A percentile compares a stretch with the other conserved stretches of the same genome.
These are phyloP conservation scores for Bubo bubo DNA, from an alignment of 2,113 vertebrate species.

Conservation along the genomic window DNA sequence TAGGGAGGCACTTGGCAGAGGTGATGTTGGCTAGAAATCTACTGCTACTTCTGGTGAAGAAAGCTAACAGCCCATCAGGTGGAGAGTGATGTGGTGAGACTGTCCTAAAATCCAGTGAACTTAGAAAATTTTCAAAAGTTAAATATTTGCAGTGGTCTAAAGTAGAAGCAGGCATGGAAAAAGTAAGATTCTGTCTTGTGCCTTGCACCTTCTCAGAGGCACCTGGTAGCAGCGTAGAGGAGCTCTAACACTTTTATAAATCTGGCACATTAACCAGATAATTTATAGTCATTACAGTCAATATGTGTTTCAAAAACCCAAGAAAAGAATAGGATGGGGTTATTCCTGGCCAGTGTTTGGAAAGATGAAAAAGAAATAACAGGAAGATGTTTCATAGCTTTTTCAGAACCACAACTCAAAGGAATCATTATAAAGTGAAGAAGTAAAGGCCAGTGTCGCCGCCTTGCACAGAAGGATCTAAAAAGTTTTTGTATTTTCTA, in stretches of 20 bases:
- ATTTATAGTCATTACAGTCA: slow-evolving; percentile 67
- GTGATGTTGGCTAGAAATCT: background rate
- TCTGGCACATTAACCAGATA: slow-evolving; percentile 15
- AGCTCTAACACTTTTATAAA: slow-evolving; percentile 76
- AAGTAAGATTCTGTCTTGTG: background rate
- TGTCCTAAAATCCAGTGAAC: background rate
- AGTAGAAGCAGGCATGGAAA: background rate
- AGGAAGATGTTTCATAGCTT: slow-evolving; percentile 74
- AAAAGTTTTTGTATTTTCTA: slow-evolving; percentile 76
- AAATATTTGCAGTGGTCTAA: background rate
- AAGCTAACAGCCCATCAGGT: background rate
- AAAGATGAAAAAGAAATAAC: slow-evolving; percentile 77
- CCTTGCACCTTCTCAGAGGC: slow-evolving; percentile 49
- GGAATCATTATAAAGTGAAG: slow-evolving; percentile 74
- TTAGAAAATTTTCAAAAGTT: background rate
- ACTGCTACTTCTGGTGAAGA: background rate
- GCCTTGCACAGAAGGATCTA: slow-evolving; percentile 73
- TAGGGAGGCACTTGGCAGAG: background rate
- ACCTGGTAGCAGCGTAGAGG: slow-evolving; percentile 65
- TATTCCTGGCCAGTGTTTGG: slow-evolving; percentile 74
- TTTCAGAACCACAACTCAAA: slow-evolving; percentile 75
- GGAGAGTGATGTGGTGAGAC: background rate
- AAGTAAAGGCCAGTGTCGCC: slow-evolving; percentile 66
- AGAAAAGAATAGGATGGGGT: slow-evolving; percentile 68
- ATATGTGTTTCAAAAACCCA: slow-evolving; percentile 69